Base-by-base conservation (phyloP, 2,113 vertebrate genomes). In the Lota lota region DNA sequence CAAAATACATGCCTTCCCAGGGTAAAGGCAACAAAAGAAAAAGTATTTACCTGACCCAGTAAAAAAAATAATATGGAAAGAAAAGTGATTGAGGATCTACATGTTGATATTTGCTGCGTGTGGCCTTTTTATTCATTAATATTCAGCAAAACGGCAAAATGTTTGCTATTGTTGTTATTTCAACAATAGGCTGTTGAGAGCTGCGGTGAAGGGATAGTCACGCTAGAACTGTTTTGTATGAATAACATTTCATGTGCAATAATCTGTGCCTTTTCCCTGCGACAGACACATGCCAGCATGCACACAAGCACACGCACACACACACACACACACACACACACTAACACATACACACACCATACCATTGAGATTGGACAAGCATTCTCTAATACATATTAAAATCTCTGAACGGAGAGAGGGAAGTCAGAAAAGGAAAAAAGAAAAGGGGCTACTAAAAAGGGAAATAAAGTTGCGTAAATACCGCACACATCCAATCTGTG, bases 241-340 rank as follows among this genome's bases (percentile, higher is more conserved):
- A 90, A 90, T 88, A 88, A 89, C 80, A 88, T 89, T 88, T 89
- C 87, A 87, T 87, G 89, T 88, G 85, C 88, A 90, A 86, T 89
- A 87, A 89, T 86, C 86, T 90, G 90, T 81, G 79, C 77, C 86
- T 90, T 89, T 86, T 89, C 86, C 81, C 82, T 77, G 79, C 80
- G 76, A 78, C 79, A 83, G 18, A 64, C 36, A 51, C 36, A 50
- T 16, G 22, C 61, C 61, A 28, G 4, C 63, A 79, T 81, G 79
- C 69, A 68, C 67, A 57, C 17, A 70, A 51, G 47, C 61, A 68
- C 16, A 59, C 40, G 56, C 70, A 73, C 74, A 73, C 58, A 67
- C 50, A 63, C 61, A 70, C 73, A 67, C 62, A 77, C 62, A 40
- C 56, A 80, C 22, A 61, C 59, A 24, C 59, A 61, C 21, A 57